A percentile compares a stretch with the other conserved stretches of the same genome.
Evolutionary conservation across 2,888 invertebrate genomes (phyloP).

Genomic region (Andrena camellia): DNA sequence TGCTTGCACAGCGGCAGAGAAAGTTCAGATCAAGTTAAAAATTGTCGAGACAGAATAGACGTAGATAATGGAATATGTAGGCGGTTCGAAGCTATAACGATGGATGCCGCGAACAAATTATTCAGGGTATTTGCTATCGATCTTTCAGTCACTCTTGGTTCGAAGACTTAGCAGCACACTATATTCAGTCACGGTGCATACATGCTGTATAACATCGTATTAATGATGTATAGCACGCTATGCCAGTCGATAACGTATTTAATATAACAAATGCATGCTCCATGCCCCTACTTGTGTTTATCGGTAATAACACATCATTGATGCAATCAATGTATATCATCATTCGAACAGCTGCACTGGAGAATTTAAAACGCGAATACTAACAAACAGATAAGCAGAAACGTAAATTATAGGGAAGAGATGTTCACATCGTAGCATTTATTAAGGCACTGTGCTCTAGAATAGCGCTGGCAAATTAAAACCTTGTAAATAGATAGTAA

Average conservation of each 20-base stretch:
- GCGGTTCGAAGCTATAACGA: slow-evolving; percentile 20
- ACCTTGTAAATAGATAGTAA: no score
- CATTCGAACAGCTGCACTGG: no score
- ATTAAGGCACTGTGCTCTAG: no score
- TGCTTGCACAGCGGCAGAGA: background rate
- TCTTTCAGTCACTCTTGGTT: slow-evolving; percentile 42
- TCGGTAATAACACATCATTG: background rate
- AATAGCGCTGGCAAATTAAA: no score
- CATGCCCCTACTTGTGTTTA: background rate
- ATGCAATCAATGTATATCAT: no score
- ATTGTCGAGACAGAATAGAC: background rate
- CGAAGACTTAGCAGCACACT: slow-evolving; percentile 36
- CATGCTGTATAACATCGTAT: slow-evolving; percentile 17
- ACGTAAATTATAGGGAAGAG: no score
- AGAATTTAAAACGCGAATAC: no score
- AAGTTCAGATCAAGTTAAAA: background rate
- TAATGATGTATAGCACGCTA: slow-evolving; percentile 33
- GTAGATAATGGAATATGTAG: background rate
- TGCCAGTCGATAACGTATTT: slow-evolving; percentile 25
- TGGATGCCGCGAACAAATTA: slow-evolving; percentile 39
- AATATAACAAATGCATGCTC: slow-evolving; percentile 16
- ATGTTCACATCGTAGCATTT: no score
- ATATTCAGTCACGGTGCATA: slow-evolving; percentile 17
- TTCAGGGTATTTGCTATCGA: slow-evolving; percentile 58
- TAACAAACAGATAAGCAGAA: no score